Evolutionary conservation across 2,113 vertebrate genomes (phyloP).

Genomic region (Silurus asotus): DNA sequence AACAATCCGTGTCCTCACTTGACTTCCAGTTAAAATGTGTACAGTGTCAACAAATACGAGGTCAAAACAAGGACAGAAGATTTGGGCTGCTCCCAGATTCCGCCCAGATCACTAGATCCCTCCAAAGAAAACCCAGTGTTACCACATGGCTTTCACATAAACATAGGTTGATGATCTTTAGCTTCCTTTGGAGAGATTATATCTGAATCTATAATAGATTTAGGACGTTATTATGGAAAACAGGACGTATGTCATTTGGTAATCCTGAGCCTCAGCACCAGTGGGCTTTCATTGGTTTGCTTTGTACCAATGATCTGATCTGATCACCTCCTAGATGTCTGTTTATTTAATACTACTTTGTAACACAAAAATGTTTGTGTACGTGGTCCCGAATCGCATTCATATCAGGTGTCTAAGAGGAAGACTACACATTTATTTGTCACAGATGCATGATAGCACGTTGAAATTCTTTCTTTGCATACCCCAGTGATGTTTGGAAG

Average conservation of each 20-base stretch:
- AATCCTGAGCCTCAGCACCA: no score
- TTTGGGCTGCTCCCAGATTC: neutral
- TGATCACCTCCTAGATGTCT: neutral
- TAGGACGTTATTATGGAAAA: neutral
- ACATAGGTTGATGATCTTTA: neutral
- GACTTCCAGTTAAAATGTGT: neutral
- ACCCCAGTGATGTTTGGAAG: no score
- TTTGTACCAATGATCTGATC: neutral
- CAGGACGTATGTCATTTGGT: neutral
- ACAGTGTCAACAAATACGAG: neutral
- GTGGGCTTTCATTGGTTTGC: neutral
- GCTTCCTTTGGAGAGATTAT: neutral
- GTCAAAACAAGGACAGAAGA: slow-evolving; percentile 33
- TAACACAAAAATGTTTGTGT: neutral
- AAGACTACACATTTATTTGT: no score
- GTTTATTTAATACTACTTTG: neutral
- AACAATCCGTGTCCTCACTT: neutral
- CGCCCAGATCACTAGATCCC: neutral
- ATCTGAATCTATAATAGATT: neutral
- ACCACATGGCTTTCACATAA: neutral
- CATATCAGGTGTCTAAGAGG: neutral
- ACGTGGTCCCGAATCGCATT: neutral
- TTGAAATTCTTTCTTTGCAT: no score
- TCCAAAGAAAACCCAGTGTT: neutral
- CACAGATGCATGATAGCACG: no score